A percentile compares a stretch with the other conserved stretches of the same genome.
Conservation (phyloP, 2,797 vertebrate species). For the Rallus crepitans region DNA sequence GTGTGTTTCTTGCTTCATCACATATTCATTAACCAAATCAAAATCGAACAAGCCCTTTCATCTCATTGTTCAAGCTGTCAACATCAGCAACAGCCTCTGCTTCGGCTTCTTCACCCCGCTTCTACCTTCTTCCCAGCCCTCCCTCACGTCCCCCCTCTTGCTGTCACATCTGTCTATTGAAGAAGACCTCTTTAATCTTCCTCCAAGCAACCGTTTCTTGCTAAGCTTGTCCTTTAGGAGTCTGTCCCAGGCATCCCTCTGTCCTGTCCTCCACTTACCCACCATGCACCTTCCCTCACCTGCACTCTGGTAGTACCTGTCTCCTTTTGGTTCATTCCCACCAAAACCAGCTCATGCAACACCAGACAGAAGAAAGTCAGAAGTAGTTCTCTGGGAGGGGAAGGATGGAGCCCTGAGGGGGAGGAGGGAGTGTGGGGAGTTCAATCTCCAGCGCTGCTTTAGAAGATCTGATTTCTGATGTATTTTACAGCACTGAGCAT, state of each 20-base stretch:
- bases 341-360: background rate
- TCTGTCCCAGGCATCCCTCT: background rate
- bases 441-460: background rate
- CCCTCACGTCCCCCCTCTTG: background rate
- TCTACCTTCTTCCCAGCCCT: background rate
- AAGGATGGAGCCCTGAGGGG: background rate
- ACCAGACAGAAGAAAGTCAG: background rate
- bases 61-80: background rate
- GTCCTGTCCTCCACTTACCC: no score
- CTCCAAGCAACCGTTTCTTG: background rate
- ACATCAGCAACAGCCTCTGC: background rate
- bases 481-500: background rate
- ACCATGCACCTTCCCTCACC: background rate
- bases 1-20: background rate
- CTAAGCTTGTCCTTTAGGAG: background rate
- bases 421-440: background rate
- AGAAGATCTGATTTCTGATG: background rate
- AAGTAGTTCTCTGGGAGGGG: accelerated
- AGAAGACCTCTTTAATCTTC: background rate
- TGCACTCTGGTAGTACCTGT: accelerated
- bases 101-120: background rate
- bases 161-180: background rate
- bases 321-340: background rate
- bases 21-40: background rate
- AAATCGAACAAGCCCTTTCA: background rate